Conservation (phyloP, 2,113 vertebrate species). For the Hydropotes inermis region DNA sequence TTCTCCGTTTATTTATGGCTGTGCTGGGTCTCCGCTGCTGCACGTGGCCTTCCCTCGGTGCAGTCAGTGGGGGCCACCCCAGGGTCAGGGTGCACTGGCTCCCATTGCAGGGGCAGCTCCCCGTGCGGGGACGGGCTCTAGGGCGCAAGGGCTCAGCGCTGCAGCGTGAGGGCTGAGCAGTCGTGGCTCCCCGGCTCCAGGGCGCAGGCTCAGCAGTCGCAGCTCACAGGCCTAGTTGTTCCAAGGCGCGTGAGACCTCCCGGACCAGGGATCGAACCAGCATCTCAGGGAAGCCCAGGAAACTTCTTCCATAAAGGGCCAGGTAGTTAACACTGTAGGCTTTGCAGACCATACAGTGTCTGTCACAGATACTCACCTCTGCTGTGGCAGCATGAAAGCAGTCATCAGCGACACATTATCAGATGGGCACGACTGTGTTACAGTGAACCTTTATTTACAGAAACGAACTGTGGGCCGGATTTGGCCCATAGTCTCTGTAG, state of each 20-base stretch:
- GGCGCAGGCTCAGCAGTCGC: neutral
- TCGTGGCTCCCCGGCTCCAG: accelerated
- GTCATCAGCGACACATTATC: neutral
- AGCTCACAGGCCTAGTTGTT: neutral
- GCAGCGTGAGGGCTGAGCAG: too few species aligned
- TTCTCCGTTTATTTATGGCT: neutral
- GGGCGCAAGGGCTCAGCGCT: neutral
- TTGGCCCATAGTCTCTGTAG: neutral
- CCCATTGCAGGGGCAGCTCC: accelerated
- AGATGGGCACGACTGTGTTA: neutral
- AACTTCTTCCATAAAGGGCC: neutral
- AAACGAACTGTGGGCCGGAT: neutral
- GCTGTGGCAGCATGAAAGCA: accelerated
- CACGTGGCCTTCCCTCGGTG: neutral
- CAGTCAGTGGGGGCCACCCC: neutral
- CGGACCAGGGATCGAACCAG: neutral
- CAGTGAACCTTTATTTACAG: conserved; percentile 6
- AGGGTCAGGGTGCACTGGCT: neutral
- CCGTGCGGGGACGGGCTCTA: accelerated
- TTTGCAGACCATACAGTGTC: accelerated
- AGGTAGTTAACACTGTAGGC: neutral
- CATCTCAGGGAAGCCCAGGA: neutral
- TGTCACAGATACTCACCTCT: neutral
- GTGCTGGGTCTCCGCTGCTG: neutral
- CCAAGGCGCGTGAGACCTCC: neutral